A percentile compares a stretch with the other conserved stretches of the same genome.
Evolutionary conservation across 1,140 invertebrate genomes (phyloP).

Genomic region (Neodiprion fabricii): DNA sequence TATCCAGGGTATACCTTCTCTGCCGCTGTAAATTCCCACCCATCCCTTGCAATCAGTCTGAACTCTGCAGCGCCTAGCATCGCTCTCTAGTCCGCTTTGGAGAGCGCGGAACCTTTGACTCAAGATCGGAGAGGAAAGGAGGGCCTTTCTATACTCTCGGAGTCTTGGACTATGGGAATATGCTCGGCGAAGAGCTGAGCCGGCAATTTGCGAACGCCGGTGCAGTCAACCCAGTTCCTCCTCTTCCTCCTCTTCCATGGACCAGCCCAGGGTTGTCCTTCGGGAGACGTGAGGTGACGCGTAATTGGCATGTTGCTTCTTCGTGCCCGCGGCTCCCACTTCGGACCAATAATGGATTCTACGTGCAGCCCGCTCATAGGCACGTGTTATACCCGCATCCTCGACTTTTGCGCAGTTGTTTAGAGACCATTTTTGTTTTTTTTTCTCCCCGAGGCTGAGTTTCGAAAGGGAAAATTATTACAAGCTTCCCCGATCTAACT

Average conservation of each 20-base stretch:
- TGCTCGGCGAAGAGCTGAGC: neutral
- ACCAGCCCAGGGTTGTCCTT: constrained; percentile 25
- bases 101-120: constrained; percentile 31
- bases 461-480: too few species aligned
- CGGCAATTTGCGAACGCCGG: constrained; percentile 31
- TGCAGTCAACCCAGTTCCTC: constrained; percentile 20
- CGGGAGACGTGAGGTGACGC: constrained; percentile 26
- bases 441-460: too few species aligned
- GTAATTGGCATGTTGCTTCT: constrained; percentile 25
- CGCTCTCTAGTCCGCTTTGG: neutral
- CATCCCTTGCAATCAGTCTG: constrained; percentile 35
- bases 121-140: neutral
- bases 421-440: neutral
- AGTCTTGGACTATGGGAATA: neutral
- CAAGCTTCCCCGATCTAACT: too few species aligned
- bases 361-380: neutral
- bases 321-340: neutral
- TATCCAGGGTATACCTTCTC: neutral
- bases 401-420: neutral
- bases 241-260: neutral
- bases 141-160: constrained; percentile 13
- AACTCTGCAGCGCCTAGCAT: constrained; percentile 28
- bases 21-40: constrained; percentile 32
- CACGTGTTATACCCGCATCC: neutral
- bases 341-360: constrained; percentile 14